A percentile compares a stretch with the other conserved stretches of the same genome.
These are phyloP conservation scores for Caenorhabditis remanei DNA, from an alignment of 1,140 invertebrate genomes.

Conservation along the genomic window DNA sequence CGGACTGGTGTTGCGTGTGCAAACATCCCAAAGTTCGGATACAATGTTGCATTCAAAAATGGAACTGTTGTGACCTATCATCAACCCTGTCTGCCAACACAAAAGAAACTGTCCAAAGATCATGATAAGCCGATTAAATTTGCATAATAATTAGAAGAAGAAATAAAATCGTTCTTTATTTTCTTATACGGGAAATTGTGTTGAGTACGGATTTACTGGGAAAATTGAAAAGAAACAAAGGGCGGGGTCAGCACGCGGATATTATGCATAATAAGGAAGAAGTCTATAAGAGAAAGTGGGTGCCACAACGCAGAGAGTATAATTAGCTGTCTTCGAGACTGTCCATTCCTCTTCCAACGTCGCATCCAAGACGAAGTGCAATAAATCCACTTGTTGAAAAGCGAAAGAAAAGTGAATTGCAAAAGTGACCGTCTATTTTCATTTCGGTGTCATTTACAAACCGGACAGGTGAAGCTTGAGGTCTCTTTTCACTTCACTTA, in stretches of 20 bases:
- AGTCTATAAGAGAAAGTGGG: slow-evolving; percentile 25
- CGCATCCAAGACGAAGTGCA: not conserved
- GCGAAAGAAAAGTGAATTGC: slow-evolving; percentile 16
- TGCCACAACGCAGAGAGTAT: slow-evolving; percentile 39
- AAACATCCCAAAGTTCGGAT: slow-evolving; percentile 50
- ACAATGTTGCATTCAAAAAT: slow-evolving; percentile 25
- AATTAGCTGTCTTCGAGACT: slow-evolving; percentile 53
- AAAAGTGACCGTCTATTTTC: slow-evolving; percentile 44
- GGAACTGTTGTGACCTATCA: not conserved
- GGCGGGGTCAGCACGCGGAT: slow-evolving; percentile 2
- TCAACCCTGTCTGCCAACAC: not conserved
- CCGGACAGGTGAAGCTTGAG: slow-evolving; percentile 6
- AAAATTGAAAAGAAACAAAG: slow-evolving; percentile 16
- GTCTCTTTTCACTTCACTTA: not conserved
- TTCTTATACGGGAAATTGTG: not conserved
- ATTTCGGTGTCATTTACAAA: slow-evolving; percentile 54
- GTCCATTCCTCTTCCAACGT: not conserved
- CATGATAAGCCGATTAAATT: slow-evolving; percentile 6
- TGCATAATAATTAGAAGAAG: slow-evolving; percentile 26
- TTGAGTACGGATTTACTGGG: not conserved
- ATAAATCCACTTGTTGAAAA: slow-evolving; percentile 42
- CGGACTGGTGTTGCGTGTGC: slow-evolving; percentile 71
- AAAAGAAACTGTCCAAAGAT: not conserved
- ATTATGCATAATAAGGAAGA: slow-evolving; percentile 56
- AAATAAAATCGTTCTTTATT: not conserved